Evolutionary conservation across 2,797 vertebrate species (phyloP), one percentile per base, ranked within the genome.

Genomic region (Triplophysa yarkandensis): DNA sequence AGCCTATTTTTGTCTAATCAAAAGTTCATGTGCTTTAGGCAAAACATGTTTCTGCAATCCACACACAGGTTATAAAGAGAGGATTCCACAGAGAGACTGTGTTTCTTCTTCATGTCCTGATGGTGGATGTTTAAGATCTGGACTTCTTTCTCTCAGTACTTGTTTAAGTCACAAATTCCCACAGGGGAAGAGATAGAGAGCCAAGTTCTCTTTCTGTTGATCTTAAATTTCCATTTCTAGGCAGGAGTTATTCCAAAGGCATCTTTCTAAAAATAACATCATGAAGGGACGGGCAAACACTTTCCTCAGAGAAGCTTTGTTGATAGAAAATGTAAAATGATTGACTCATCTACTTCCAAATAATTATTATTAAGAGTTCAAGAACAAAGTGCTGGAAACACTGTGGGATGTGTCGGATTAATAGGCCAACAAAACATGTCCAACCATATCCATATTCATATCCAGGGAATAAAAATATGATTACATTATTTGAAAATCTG

Each of bases 151-250:
- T 27, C 23, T 34, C 14, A 30, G 30, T 17, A 46, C 30, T 71
- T 71, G 48, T 57, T 21, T 75, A 43, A 70, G 78, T 74, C 65
- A 76, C 78, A 73, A 60, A 81, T 77, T 74, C 74, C 76, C 69
- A 60, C 55, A 48, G 69, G 74, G 57, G 50, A 71, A 57, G 28
- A 81, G 58, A 46, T 11, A 46, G 44, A 74, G 67, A 74, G 64
- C 80, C 77, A 77, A 78, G 77, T 68, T 80, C 75, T 44, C 76
- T 73, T 76, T 69, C 48, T 77, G 74, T 81, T 84, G 73, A 74
- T 81, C 58, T 81, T 83, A 73, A 71, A 78, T 80, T 79, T 80
- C 62, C 69, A 76, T 76, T 71, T 83, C 60, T 68, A 68, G 66
- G 72, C 75, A 62, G 70, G 64, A 74, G 77, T 77, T 78, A 78